Base-by-base conservation (phyloP, 2,797 vertebrate species). In the Galagoides demidoff region DNA sequence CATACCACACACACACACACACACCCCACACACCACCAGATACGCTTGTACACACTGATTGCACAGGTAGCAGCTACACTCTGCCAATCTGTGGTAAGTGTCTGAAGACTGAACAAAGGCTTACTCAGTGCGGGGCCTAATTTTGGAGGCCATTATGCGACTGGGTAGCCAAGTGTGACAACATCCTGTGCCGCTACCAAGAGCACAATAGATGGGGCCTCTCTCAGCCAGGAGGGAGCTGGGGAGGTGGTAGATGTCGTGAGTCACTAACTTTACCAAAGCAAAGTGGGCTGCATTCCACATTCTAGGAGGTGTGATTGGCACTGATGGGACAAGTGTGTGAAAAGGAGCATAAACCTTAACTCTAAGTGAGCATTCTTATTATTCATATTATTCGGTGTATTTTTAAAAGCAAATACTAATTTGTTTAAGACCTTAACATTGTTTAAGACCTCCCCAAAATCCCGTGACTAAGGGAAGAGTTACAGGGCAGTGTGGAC, bases 91-190 rank as follows among this genome's bases (percentile, higher is more conserved):
- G 9, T 11, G n/a, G 39, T 78, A 34, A 34, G 52, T 25, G 16
- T 89, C 74, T 76, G 74, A 89, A 92, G 43, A 19, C 19, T 17
- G 3, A n/a, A 66, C 59, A 59, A 74, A 61, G 22, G 20, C 23
- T 45, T 12, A 10, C 31, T 61, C 14, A 66, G 59, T 1, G 0
- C 45, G 0, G 31, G 25, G 70, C 70, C 94, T 87, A 3, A 61
- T 55, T 61, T 83, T 23, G 4, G 68, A 89, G 83, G 59, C 91
- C 76, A 89, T 84, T 86, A 31, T 96, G 79, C 55, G 12, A 19
- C 84, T 34, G 81, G 84, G 97, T 77, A 96, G 84, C 95, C 93
- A 93, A 94, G 87, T 92, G 96, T 90, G 64, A 96, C 86, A 3
- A 23, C 84, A 74, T 92, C 94, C 84, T 88, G 64, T 55, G 81